A percentile compares a stretch with the other conserved stretches of the same genome.
phyloP scores from a whole-genome alignment of 2,113 vertebrate genomes.

The Pao palembangensis region DNA sequence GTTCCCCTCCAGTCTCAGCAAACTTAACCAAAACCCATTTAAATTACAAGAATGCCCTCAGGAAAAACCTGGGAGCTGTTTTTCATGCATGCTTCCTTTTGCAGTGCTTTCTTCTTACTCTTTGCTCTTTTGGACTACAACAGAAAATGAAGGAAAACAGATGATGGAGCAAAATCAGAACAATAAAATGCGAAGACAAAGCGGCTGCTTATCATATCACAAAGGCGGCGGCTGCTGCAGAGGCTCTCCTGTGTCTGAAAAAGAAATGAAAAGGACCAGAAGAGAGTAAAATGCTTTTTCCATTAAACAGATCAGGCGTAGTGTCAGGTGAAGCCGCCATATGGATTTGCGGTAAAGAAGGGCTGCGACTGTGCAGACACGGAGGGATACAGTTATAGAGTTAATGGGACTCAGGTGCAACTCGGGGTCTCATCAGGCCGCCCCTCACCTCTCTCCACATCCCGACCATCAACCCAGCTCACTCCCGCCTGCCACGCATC shows the following conservation, averaged over 20 bases:
- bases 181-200: slow-evolving; percentile 44
- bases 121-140: slow-evolving; percentile 18
- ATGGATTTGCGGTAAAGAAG: slow-evolving; percentile 34
- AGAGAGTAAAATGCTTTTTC: slow-evolving; percentile 34
- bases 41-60: background rate
- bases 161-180: slow-evolving; percentile 41
- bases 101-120: slow-evolving; percentile 9
- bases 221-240: slow-evolving; percentile 8
- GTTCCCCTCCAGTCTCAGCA: background rate
- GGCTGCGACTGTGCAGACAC: slow-evolving; percentile 30
- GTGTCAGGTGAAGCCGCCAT: slow-evolving; percentile 44
- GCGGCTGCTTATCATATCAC: slow-evolving; percentile 26
- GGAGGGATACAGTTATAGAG: slow-evolving; percentile 42
- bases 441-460: slow-evolving; percentile 44
- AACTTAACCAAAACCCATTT: slow-evolving; percentile 3
- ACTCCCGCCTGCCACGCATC: slow-evolving; percentile 14
- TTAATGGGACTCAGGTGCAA: slow-evolving; percentile 71
- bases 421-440: slow-evolving; percentile 54
- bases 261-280: slow-evolving; percentile 25
- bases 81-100: background rate
- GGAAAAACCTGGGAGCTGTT: slow-evolving; percentile 6
- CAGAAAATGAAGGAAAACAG: slow-evolving; percentile 27
- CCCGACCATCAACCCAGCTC: slow-evolving; percentile 37
- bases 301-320: slow-evolving; percentile 33
- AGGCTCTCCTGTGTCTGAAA: slow-evolving; percentile 14